Evolutionary conservation across 2,113 vertebrate species (phyloP).

Genomic region (Thinocorus orbignyianus): DNA sequence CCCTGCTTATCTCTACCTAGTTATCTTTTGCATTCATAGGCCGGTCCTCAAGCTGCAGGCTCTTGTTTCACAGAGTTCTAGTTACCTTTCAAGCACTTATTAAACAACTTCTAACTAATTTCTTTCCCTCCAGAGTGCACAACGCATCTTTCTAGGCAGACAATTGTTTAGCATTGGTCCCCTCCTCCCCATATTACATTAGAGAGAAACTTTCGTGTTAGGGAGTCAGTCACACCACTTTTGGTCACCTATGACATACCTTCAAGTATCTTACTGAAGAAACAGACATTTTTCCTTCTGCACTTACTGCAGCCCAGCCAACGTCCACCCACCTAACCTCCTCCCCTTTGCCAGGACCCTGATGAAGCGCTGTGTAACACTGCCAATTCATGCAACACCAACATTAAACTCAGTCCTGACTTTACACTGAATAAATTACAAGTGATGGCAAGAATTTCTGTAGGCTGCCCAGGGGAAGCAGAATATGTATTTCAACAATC

Average conservation of each 20-base stretch:
- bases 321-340: neutral
- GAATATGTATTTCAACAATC: conserved; percentile 50
- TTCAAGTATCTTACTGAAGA: neutral
- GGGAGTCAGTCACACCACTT: neutral
- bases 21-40: neutral
- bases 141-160: neutral
- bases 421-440: conserved; percentile 3
- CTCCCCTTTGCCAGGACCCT: conserved; percentile 7
- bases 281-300: neutral
- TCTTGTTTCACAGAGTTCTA: neutral
- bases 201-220: neutral
- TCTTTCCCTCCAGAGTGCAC: neutral
- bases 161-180: neutral
- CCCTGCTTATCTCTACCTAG: neutral
- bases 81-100: neutral
- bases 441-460: conserved; percentile 26
- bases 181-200: neutral
- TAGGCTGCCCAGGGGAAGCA: conserved; percentile 16
- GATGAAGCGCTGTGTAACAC: neutral
- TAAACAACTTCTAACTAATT: neutral
- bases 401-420: conserved; percentile 22
- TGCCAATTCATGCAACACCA: neutral
- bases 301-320: neutral
- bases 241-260: neutral
- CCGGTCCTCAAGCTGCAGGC: neutral